phyloP scores from a whole-genome alignment of 2,113 vertebrate genomes.

The Desmodus rotundus region DNA sequence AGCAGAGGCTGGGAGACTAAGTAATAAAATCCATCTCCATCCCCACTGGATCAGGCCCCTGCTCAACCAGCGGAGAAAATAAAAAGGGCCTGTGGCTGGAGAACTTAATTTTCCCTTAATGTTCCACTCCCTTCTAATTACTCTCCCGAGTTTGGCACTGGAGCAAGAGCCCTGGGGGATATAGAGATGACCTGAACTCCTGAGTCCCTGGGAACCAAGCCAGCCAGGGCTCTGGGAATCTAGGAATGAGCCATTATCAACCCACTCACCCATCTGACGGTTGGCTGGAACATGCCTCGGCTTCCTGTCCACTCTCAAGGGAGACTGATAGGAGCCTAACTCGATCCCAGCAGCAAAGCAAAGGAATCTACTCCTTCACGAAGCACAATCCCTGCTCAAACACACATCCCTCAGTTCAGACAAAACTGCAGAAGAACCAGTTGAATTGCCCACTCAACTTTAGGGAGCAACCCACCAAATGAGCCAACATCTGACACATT shows the following conservation, averaged over 20 bases:
- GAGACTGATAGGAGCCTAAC: background rate
- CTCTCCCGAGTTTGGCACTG: background rate
- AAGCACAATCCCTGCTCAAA: slow-evolving; percentile 19
- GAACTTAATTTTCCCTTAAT: background rate
- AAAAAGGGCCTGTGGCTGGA: background rate
- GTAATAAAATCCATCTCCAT: background rate
- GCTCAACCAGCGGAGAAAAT: background rate
- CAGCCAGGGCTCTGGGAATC: slow-evolving; percentile 10
- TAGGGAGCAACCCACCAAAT: background rate
- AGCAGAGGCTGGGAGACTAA: background rate
- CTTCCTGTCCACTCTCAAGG: background rate
- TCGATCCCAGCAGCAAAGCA: background rate
- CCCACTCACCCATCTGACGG: background rate
- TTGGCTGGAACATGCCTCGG: background rate
- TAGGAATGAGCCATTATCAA: background rate
- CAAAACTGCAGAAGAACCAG: background rate
- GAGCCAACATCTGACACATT: slow-evolving; percentile 32
- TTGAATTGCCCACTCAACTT: background rate
- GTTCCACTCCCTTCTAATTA: slow-evolving; percentile 7
- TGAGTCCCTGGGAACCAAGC: background rate
- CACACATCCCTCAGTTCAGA: background rate
- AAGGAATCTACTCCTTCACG: background rate
- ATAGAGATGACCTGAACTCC: background rate
- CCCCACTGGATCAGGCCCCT: background rate
- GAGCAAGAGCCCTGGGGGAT: background rate